Evolutionary conservation across 2,797 vertebrate species (phyloP), one percentile per base, ranked within the genome.

Genomic region (Channallabes apus): DNA sequence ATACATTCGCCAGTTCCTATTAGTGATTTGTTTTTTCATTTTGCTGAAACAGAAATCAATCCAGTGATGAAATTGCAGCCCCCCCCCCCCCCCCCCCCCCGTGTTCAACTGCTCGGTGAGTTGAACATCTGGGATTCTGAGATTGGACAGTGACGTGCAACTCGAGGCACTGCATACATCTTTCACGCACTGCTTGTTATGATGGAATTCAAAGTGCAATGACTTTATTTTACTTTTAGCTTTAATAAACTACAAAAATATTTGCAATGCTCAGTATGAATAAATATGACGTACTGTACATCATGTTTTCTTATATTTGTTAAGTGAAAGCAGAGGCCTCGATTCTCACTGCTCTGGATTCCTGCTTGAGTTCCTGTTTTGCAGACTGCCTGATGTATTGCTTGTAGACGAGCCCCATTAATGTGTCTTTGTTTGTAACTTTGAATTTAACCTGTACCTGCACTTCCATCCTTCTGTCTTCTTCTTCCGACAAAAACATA

Each of bases 1-100:
- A 84, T 91, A 90, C 82, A 91, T 93, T 87, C 84, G 80, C 79
- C 89, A 87, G 86, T 84, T 80, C 80, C 72, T 78, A 79, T 77
- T 88, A 87, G 86, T 80, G 82, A 86, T 86, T 85, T 82, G 86
- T 89, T 82, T 81, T 85, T 88, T 72, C 81, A 32, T 32, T 32
- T 32, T 72, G 67, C 24, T 73, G 72, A 77, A 76, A 20, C 61
- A 54, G 46, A 77, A 68, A n/a, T 77, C 51, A 77, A 76, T 27
- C 73, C 51, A 20, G n/a, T 8, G 27, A 76, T n/a, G 6, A 54
- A 76, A 56, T 20, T 56, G 24, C 71, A n/a, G 41, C 14, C 9
- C 71, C 46, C 24, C 71, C 9, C 71, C 46, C 24, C 71, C 9
- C 71, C 46, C 24, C 71, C n/a, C 9, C 71, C 46, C 24, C 71